These are phyloP conservation scores for Esox lucius DNA, from an alignment of 2,797 vertebrate genomes.

Conservation along the genomic window DNA sequence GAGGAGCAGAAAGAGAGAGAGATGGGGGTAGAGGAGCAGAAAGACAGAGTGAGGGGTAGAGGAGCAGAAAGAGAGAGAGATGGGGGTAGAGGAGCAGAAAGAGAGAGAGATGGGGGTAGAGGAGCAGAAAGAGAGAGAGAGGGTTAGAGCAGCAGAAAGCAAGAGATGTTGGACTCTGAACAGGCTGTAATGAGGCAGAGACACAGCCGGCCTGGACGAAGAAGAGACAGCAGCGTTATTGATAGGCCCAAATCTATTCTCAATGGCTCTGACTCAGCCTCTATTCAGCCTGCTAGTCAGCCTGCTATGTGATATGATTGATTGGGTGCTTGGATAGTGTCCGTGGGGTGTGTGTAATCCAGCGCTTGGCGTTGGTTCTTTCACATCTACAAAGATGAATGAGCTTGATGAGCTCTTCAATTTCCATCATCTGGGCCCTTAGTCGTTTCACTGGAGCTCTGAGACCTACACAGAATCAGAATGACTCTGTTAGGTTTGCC, in stretches of 20 bases:
- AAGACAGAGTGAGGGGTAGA: too few relatives aligned
- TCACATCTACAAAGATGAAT: conserved; percentile 71
- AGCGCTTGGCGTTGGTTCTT: conserved; percentile 52
- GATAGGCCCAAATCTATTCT: conserved; percentile 27
- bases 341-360: conserved; percentile 58
- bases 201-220: neutral
- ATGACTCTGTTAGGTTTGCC: conserved; percentile 66
- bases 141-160: conserved; percentile 19
- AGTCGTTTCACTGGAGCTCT: conserved; percentile 57
- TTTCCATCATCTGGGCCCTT: conserved; percentile 65
- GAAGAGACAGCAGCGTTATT: conserved; percentile 27
- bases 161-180: conserved; percentile 22
- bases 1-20: too few relatives aligned
- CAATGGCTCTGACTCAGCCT: conserved; percentile 37
- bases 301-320: conserved; percentile 65
- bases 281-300: conserved; percentile 43
- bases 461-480: conserved; percentile 63
- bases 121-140: too few relatives aligned
- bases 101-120: too few relatives aligned
- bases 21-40: too few relatives aligned
- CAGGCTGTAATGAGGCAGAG: conserved; percentile 27
- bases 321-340: conserved; percentile 51
- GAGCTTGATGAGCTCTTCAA: conserved; percentile 72
- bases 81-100: too few relatives aligned
- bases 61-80: too few relatives aligned